Percentiles rank a stretch among this genome's conserved stretches.
phyloP scores from a whole-genome alignment of 1,140 invertebrate species.

The Mamestra configurata region DNA sequence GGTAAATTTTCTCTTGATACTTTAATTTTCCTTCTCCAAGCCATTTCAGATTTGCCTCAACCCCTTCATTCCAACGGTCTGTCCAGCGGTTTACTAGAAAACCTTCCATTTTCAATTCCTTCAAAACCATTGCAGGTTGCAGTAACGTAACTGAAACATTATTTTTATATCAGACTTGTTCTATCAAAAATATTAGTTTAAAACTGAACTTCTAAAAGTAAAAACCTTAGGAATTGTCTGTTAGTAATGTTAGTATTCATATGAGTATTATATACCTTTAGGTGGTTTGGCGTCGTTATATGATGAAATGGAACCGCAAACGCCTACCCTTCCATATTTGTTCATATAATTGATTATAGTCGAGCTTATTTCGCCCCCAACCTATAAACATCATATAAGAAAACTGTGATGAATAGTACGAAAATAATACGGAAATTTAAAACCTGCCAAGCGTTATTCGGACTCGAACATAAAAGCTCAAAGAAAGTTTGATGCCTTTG shows the following conservation, averaged over 20 bases:
- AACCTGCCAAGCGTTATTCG: no score
- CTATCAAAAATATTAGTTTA: no score
- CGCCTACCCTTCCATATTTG: slow-evolving; percentile 88
- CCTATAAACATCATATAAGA: slow-evolving; percentile 88
- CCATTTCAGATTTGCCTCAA: slow-evolving; percentile 89
- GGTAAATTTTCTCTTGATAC: slow-evolving; percentile 89
- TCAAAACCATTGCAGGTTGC: slow-evolving; percentile 81
- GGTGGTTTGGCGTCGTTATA: slow-evolving; percentile 86
- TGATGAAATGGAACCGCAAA: slow-evolving; percentile 90
- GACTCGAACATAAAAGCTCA: no score
- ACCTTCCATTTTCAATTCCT: slow-evolving; percentile 90
- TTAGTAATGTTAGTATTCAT: neutral
- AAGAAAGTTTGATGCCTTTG: no score
- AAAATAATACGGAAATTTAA: no score
- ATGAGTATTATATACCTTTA: slow-evolving; percentile 68
- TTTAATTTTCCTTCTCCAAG: slow-evolving; percentile 90
- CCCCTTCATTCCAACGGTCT: slow-evolving; percentile 89
- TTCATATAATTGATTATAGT: slow-evolving; percentile 90
- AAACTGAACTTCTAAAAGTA: no score
- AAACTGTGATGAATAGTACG: no score
- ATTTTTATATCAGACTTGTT: slow-evolving; percentile 13
- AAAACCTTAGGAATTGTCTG: no score
- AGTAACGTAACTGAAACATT: slow-evolving; percentile 74
- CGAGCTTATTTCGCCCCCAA: slow-evolving; percentile 91
- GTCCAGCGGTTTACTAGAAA: slow-evolving; percentile 89